Percentiles rank a stretch among this genome's conserved stretches.
Evolutionary conservation across 2,888 invertebrate genomes (phyloP).

Genomic region (Zeuzera pyrina): DNA sequence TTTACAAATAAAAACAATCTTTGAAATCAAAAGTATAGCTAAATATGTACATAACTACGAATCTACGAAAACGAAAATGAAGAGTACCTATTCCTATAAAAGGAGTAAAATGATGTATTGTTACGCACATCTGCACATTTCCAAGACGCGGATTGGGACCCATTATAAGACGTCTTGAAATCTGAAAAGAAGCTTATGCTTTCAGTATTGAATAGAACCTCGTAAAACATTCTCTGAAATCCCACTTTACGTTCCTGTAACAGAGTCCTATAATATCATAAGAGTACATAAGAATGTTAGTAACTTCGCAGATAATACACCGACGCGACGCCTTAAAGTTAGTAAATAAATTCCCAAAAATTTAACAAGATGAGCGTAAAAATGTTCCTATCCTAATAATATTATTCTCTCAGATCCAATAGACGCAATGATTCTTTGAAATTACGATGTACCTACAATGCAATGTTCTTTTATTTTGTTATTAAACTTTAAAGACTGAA

Average conservation of each 20-base stretch:
- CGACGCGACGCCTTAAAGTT: neutral
- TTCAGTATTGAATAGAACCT: slow-evolving; percentile 37
- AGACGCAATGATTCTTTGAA: too few relatives aligned
- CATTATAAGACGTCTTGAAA: slow-evolving; percentile 39
- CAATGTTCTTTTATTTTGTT: too few relatives aligned
- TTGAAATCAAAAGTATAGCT: too few relatives aligned
- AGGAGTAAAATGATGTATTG: slow-evolving; percentile 33
- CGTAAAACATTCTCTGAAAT: slow-evolving; percentile 38
- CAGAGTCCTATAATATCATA: slow-evolving; percentile 7
- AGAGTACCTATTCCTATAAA: neutral
- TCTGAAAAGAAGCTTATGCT: slow-evolving; percentile 50
- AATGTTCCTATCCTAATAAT: too few relatives aligned
- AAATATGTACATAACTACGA: too few relatives aligned
- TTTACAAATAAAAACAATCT: too few relatives aligned
- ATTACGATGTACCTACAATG: too few relatives aligned
- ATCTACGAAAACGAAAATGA: too few relatives aligned
- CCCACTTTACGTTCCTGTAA: slow-evolving; percentile 31
- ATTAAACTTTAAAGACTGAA: too few relatives aligned
- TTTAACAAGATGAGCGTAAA: too few relatives aligned
- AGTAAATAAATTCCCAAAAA: too few relatives aligned
- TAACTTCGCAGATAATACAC: neutral
- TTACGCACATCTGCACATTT: slow-evolving; percentile 29
- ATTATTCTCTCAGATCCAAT: too few relatives aligned
- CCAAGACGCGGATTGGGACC: slow-evolving; percentile 36
- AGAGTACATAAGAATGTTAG: neutral